phyloP scores from a whole-genome alignment of 2,888 invertebrate genomes.

The Trissolcus japonicus region DNA sequence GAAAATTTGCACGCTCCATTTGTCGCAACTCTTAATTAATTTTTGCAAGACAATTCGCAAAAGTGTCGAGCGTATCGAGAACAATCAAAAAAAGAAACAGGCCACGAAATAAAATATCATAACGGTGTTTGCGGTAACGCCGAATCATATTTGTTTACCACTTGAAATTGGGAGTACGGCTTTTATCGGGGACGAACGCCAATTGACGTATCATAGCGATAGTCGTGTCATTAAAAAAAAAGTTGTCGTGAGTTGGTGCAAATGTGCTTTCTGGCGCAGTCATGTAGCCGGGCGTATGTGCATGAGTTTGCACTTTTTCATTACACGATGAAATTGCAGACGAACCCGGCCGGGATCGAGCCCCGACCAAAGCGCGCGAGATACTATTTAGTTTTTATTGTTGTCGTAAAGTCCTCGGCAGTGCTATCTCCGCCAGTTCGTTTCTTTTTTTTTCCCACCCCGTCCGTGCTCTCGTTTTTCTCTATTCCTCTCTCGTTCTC shows the following conservation, averaged over 20 bases:
- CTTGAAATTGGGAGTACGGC: constrained; percentile 43
- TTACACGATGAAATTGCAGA: constrained; percentile 58
- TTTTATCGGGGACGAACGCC: constrained; percentile 40
- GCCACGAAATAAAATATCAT: too few species aligned
- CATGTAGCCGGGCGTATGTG: neutral
- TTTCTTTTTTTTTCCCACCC: constrained; percentile 19
- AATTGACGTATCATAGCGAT: constrained; percentile 44
- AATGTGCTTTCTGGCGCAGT: constrained; percentile 15
- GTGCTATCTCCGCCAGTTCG: constrained; percentile 27
- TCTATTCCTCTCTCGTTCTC: constrained; percentile 5
- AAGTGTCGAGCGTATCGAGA: too few species aligned
- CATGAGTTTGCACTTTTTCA: constrained; percentile 51
- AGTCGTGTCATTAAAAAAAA: constrained; percentile 43
- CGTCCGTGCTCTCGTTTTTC: constrained; percentile 14
- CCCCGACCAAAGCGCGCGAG: constrained; percentile 58
- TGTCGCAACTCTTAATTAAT: too few species aligned
- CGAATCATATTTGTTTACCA: constrained; percentile 36
- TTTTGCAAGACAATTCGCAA: too few species aligned
- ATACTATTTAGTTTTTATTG: constrained; percentile 66
- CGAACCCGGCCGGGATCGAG: constrained; percentile 51
- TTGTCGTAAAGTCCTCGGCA: constrained; percentile 63
- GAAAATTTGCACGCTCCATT: too few species aligned
- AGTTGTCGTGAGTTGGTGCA: constrained; percentile 22
- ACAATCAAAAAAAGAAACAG: too few species aligned
- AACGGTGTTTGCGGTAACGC: constrained; percentile 18